These are phyloP conservation scores for Perca flavescens DNA, from an alignment of 2,113 vertebrate species.

Conservation along the genomic window DNA sequence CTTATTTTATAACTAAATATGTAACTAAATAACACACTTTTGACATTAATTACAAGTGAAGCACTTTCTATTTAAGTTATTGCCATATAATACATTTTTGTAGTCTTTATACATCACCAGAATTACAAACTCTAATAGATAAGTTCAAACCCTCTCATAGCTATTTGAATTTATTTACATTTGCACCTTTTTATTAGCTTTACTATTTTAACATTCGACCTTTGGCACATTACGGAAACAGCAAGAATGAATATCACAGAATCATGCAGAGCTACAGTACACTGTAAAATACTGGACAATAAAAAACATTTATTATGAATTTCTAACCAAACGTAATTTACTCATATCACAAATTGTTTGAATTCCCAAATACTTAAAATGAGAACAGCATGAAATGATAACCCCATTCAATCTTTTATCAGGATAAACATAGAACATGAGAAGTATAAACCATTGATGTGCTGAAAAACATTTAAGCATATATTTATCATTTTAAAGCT, in stretches of 20 bases:
- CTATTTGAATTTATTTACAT: slow-evolving; percentile 42
- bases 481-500: slow-evolving; percentile 1
- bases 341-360: neutral
- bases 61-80: slow-evolving; percentile 12
- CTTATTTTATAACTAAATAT: slow-evolving; percentile 16
- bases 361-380: neutral
- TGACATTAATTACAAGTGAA: slow-evolving; percentile 23
- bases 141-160: neutral
- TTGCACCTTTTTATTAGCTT: neutral
- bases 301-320: neutral
- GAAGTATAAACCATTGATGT: neutral
- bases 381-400: neutral
- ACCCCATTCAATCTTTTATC: neutral
- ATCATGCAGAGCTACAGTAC: neutral
- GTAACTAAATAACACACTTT: neutral
- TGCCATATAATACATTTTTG: neutral
- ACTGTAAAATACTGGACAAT: slow-evolving; percentile 9
- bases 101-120: slow-evolving; percentile 13
- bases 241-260: slow-evolving; percentile 15
- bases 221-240: slow-evolving; percentile 11
- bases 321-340: neutral
- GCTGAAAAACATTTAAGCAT: neutral
- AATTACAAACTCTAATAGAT: slow-evolving; percentile 15
- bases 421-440: slow-evolving; percentile 1
- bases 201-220: neutral